Percentiles rank a stretch among this genome's conserved stretches.
Evolutionary conservation across 2,113 vertebrate species (phyloP).

Genomic region (Grantiella picta): DNA sequence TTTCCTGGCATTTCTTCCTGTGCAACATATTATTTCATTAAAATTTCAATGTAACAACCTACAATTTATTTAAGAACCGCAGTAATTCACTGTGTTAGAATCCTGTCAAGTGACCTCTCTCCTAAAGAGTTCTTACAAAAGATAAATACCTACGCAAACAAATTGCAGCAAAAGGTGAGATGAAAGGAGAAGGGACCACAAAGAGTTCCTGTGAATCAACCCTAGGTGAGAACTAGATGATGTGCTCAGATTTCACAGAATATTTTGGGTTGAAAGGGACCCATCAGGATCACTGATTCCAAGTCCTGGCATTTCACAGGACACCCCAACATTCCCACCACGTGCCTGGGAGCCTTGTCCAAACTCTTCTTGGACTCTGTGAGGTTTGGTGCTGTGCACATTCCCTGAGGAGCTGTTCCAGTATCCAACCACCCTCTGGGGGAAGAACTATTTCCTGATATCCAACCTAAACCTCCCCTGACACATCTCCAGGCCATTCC

Average conservation of each 20-base stretch:
- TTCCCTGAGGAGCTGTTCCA: neutral
- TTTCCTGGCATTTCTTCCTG: neutral
- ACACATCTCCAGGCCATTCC: fast-evolving
- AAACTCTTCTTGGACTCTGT: fast-evolving
- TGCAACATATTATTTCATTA: neutral
- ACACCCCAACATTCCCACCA: fast-evolving
- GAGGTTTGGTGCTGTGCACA: fast-evolving
- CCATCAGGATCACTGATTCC: too few species aligned
- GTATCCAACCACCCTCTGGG: neutral
- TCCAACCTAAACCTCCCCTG: neutral
- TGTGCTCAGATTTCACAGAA: neutral
- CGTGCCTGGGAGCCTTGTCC: fast-evolving
- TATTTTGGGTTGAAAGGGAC: neutral
- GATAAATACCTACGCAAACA: neutral
- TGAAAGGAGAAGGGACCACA: neutral
- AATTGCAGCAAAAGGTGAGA: neutral
- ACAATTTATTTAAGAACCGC: neutral
- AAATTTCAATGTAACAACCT: neutral
- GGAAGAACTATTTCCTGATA: neutral
- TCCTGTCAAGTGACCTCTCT: neutral
- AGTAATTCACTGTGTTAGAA: neutral
- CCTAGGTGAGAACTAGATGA: neutral
- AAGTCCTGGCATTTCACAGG: too few species aligned
- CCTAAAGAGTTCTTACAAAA: neutral
- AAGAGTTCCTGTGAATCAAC: neutral